Evolutionary conservation across 2,113 vertebrate genomes (phyloP), one percentile per base, ranked within the genome.

Genomic region (Blennius ocellaris): DNA sequence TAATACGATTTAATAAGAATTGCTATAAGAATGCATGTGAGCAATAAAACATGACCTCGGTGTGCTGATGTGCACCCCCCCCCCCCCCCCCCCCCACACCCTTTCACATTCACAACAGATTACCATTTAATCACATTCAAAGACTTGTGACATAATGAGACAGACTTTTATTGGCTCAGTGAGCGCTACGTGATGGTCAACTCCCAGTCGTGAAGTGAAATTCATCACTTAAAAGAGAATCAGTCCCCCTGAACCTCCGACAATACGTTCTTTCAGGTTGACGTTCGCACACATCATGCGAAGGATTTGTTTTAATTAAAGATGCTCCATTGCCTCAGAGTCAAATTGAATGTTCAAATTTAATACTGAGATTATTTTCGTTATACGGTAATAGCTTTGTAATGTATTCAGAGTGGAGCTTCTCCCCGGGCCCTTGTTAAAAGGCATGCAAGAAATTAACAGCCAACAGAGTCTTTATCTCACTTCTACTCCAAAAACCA

Each of bases 241-340:
- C 76, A 51, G 12, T 44, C 77, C 38, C 11, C 21, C 37, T 7
- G 0, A 53, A n/a, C 17, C 8, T n/a, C 52, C 11, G 38, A 52
- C 55, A 38, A 63, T 64, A 10, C 45, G 11, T 52, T 41, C 54
- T 15, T 41, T 67, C 40, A 49, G 49, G 38, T 54, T 8, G 30
- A 3, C n/a, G 8, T 9, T 75, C 73, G 53, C 37, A 69, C 53
- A 53, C 41, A 36, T 44, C 37, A 40, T 57, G 47, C 59, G 53
- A 82, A 80, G 66, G 74, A 78, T 90, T 89, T 86, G 55, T 82
- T 83, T 82, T 80, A 85, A 73, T 92, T 88, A 86, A 91, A 89
- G 50, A 67, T 71, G 47, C 54, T 62, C 15, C 38, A 4, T 83
- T 14, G 17, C 79, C 79, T 81, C 6, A n/a, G 45, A 85, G 83